These are phyloP conservation scores for Anthophora plumipes DNA, from an alignment of 2,888 invertebrate genomes.

Conservation along the genomic window DNA sequence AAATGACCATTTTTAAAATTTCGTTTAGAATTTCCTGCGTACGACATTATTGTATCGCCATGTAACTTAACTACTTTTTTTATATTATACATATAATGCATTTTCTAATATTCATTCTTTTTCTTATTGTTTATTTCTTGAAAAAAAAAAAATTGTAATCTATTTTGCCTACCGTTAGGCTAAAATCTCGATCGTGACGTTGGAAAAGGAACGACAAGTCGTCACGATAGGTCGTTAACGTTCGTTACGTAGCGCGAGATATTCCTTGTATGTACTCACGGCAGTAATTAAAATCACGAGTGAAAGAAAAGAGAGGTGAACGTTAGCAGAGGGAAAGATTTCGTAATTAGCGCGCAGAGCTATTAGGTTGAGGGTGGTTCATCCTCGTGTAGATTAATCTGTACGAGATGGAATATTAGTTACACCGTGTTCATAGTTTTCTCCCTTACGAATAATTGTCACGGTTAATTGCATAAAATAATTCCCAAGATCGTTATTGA, in stretches of 20 bases:
- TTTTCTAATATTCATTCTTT: no score
- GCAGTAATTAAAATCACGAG: conserved; percentile 7
- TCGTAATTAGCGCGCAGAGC: conserved; percentile 29
- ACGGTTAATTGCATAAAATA: conserved; percentile 57
- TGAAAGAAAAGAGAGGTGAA: background rate
- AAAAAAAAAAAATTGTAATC: no score
- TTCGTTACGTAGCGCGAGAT: background rate
- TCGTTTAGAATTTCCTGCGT: no score
- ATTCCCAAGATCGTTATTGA: conserved; percentile 52
- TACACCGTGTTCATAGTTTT: conserved; percentile 30
- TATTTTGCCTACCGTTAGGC: no score
- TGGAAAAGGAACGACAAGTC: conserved; percentile 6
- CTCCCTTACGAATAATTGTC: conserved; percentile 50
- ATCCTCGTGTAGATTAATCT: conserved; percentile 31
- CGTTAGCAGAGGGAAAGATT: background rate
- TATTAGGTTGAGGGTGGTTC: conserved; percentile 31
- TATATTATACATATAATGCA: no score
- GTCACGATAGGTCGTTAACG: conserved; percentile 25
- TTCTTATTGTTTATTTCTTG: no score
- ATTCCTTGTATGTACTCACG: background rate
- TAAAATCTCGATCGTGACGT: conserved; percentile 1
- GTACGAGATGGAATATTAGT: conserved; percentile 38
- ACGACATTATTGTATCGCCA: no score
- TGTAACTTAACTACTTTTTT: no score
- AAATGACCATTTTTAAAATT: no score